Conservation (phyloP, 2,888 invertebrate species). For the Eupithecia subumbrata region DNA sequence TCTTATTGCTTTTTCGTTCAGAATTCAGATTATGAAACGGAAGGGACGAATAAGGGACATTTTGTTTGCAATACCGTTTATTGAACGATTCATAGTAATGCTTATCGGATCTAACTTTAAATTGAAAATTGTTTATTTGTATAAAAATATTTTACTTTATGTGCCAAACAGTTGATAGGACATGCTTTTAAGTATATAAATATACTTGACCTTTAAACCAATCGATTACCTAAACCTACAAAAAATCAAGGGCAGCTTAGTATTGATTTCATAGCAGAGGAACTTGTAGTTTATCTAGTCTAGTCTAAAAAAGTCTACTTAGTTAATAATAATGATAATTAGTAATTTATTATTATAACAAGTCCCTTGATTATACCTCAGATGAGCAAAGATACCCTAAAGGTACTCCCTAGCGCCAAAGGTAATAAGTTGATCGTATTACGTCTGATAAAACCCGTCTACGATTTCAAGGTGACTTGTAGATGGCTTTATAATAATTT, state of each 20-base stretch:
- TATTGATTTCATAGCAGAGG: neutral
- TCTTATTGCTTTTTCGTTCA: conserved; percentile 66
- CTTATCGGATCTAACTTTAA: neutral
- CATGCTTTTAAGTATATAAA: too few species aligned
- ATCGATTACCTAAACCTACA: neutral
- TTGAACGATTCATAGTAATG: conserved; percentile 44
- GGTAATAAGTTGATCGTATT: neutral
- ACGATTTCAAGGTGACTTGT: neutral
- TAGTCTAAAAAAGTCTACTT: neutral
- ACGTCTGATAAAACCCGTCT: neutral
- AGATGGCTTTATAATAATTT: neutral
- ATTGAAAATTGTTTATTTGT: too few species aligned
- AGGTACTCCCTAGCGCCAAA: neutral
- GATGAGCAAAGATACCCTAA: conserved; percentile 3
- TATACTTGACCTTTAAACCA: neutral
- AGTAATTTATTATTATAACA: neutral
- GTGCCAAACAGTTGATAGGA: too few species aligned
- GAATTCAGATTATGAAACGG: conserved; percentile 55
- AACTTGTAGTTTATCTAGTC: neutral
- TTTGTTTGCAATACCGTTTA: conserved; percentile 51
- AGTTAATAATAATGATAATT: neutral
- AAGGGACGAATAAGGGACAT: conserved; percentile 46
- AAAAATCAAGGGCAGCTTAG: neutral
- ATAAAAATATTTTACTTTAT: too few species aligned
- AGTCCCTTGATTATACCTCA: neutral